phyloP scores from a whole-genome alignment of 2,113 vertebrate species.

The Herpetotheres cachinnans region DNA sequence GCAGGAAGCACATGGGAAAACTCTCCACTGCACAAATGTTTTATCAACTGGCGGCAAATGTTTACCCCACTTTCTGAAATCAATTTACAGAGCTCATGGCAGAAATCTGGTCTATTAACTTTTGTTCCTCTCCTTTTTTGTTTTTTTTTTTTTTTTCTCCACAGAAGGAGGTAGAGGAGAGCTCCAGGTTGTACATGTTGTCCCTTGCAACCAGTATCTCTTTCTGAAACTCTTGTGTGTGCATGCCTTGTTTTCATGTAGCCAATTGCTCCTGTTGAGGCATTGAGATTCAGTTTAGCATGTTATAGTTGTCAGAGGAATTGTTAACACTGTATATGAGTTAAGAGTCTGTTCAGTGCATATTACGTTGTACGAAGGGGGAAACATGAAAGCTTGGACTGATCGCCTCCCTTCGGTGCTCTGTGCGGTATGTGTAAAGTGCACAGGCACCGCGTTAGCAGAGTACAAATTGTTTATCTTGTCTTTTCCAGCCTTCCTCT shows the following conservation, averaged over 20 bases:
- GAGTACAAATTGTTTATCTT: neutral
- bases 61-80: neutral
- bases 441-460: rapidly evolving
- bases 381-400: neutral
- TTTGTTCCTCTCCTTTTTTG: slow-evolving; percentile 61
- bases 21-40: neutral
- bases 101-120: slow-evolving; percentile 60
- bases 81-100: neutral
- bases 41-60: neutral
- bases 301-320: slow-evolving; percentile 31
- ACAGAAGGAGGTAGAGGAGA: slow-evolving; percentile 87
- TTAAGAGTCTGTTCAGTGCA: slow-evolving; percentile 65
- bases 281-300: slow-evolving; percentile 14
- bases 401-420: neutral
- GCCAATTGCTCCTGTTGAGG: neutral
- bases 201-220: slow-evolving; percentile 46
- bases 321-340: neutral
- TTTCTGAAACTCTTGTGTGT: slow-evolving; percentile 28
- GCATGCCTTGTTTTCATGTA: slow-evolving; percentile 11
- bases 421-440: neutral
- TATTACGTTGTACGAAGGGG: neutral
- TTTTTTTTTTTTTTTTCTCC: slow-evolving; percentile 68
- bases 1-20: neutral
- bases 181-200: slow-evolving; percentile 84
- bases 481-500: neutral